A percentile compares a stretch with the other conserved stretches of the same genome.
Evolutionary conservation across 2,113 vertebrate species (phyloP).

Genomic region (Stomatorhinus ivindoensis): DNA sequence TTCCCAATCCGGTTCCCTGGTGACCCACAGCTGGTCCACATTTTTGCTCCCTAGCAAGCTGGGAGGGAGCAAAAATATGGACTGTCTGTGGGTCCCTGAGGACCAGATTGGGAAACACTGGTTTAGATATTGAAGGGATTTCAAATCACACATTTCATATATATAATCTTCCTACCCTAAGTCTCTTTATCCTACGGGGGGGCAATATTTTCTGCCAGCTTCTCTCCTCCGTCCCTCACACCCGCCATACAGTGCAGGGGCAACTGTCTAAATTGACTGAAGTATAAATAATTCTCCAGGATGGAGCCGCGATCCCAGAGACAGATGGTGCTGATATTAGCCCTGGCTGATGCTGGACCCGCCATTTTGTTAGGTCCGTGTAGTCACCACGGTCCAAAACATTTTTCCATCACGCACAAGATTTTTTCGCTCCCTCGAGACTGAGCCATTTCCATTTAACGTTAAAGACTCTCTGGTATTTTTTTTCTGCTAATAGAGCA

Average conservation of each 20-base stretch:
- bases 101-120: neutral
- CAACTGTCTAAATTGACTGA: slow-evolving; percentile 25
- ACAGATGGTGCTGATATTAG: neutral
- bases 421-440: no score
- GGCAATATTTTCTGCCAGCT: neutral
- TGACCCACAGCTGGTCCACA: no score
- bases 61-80: no score
- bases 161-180: neutral
- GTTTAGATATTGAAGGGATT: neutral
- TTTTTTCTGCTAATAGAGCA: neutral
- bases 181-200: neutral
- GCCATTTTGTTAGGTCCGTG: neutral
- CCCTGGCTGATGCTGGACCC: neutral
- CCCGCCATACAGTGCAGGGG: neutral
- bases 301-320: neutral
- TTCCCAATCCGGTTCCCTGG: no score
- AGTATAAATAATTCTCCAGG: neutral
- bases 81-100: no score
- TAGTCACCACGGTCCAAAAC: neutral
- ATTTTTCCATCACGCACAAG: neutral
- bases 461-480: neutral
- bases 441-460: neutral
- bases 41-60: no score
- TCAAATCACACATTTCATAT: neutral
- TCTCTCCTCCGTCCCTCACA: neutral